Evolutionary conservation across 2,797 vertebrate genomes (phyloP), one percentile per base, ranked within the genome.

Genomic region (Leuciscus waleckii): DNA sequence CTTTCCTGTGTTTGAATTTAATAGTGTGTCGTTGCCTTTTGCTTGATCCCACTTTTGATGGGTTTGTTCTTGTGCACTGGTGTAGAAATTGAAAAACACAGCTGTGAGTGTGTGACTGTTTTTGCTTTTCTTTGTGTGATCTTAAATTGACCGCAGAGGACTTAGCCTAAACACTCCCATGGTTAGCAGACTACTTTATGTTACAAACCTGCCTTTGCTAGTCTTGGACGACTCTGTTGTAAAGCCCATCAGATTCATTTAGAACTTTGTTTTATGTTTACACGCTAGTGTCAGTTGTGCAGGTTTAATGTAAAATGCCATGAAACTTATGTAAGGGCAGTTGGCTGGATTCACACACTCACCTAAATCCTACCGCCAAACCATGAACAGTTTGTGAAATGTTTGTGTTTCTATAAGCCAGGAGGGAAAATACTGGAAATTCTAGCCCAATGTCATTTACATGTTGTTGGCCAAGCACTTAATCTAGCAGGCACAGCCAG

Each of bases 321-420:
- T 61, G 74, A 86, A 86, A 76, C 58, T 73, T 86, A 75, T 75
- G 79, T 39, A 76, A 56, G 51, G 79, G 76, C 61, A 88, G 54
- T 69, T 86, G 84, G 73, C 85, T 79, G 68, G 2, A 70, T 54
- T 86, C 78, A 68, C 79, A 51, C 43, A 61, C 82, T 82, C 32
- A 21, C 79, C 68, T 77, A 56, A 71, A 84, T 71, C 65, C 71
- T 81, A 5, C 58, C 80, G 85, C 69, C 88, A 87, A 46, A 35
- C 79, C 69, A 70, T n/a, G 17, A 78, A 80, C 39, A 51, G 46
- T 87, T 82, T 85, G 41, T 87, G 58, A 85, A 75, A 85, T 79
- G 74, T 88, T 88, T 88, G 88, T 43, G 43, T 85, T 87, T 85
- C 73, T 37, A 35, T 68, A 41, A 35, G 68, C 79, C 74, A 86